Evolutionary conservation across 2,797 vertebrate genomes (phyloP).

Genomic region (Leptoclinus maculatus): DNA sequence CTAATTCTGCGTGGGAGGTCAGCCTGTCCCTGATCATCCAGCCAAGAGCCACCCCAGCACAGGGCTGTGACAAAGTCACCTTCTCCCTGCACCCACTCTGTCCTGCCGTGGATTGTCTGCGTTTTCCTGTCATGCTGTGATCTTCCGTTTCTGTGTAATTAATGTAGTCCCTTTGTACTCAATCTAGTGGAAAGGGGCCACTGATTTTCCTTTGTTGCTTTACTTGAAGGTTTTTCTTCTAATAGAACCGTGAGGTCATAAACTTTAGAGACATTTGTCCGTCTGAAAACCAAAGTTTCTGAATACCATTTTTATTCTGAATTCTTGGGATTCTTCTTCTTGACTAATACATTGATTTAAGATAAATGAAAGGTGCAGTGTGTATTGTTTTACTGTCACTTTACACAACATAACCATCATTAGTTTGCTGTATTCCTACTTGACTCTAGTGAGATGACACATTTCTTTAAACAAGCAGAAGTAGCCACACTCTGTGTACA

Average conservation of each 20-base stretch:
- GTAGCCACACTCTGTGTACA: not conserved
- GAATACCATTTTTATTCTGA: not conserved
- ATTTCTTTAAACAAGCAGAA: not conserved
- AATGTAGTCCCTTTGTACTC: not conserved
- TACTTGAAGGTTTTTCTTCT: constrained; percentile 8
- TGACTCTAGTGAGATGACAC: not conserved
- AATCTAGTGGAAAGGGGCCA: not conserved
- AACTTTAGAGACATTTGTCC: not conserved
- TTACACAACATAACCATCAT: not conserved
- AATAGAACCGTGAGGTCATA: not conserved
- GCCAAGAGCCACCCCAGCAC: constrained; percentile 78
- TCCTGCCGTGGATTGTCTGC: constrained; percentile 42
- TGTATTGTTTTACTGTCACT: not conserved
- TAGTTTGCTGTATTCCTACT: not conserved
- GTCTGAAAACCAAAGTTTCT: not conserved
- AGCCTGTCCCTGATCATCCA: constrained; percentile 79
- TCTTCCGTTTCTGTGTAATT: not conserved
- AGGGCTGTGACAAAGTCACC: constrained; percentile 66
- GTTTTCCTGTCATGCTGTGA: not conserved
- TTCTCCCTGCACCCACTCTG: constrained; percentile 44
- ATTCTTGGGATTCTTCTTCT: not conserved
- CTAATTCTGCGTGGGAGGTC: constrained; percentile 85
- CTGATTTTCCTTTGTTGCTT: not conserved
- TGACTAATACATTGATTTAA: not conserved
- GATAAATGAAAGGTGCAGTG: not conserved